phyloP scores from a whole-genome alignment of 2,797 vertebrate genomes.

The Chrosomus eos region DNA sequence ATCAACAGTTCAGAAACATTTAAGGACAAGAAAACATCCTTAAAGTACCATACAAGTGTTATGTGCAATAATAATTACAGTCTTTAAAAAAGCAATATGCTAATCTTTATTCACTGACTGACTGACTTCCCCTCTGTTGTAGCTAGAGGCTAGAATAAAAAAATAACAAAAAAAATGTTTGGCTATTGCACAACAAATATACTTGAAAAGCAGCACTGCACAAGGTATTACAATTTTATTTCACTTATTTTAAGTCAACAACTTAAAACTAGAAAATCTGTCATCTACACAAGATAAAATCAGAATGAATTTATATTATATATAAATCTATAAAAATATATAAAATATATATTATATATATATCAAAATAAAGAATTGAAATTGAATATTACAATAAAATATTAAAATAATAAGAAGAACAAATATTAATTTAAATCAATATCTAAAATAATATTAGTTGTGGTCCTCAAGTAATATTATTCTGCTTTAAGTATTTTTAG shows the following conservation, averaged over 20 bases:
- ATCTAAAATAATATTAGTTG: too few species aligned
- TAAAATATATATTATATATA: too few species aligned
- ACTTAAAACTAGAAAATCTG: background rate
- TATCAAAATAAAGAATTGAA: too few species aligned
- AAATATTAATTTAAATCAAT: too few species aligned
- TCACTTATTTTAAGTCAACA: background rate
- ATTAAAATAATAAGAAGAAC: too few species aligned
- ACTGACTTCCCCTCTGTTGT: background rate
- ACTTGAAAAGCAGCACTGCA: background rate
- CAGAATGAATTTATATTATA: too few species aligned
- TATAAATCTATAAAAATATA: too few species aligned
- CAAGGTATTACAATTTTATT: background rate
- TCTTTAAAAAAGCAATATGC: background rate
- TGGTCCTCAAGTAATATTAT: too few species aligned
- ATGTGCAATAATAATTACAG: background rate
- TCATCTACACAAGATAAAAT: too few species aligned
- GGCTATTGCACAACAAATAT: background rate
- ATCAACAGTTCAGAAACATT: background rate
- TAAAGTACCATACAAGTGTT: background rate
- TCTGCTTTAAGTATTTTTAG: too few species aligned
- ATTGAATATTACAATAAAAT: too few species aligned
- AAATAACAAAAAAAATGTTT: accelerated
- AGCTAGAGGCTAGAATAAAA: background rate
- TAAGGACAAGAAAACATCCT: background rate
- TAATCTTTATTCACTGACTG: background rate